Conservation (phyloP, 2,797 vertebrate species). For the Aeoliscus strigatus region DNA sequence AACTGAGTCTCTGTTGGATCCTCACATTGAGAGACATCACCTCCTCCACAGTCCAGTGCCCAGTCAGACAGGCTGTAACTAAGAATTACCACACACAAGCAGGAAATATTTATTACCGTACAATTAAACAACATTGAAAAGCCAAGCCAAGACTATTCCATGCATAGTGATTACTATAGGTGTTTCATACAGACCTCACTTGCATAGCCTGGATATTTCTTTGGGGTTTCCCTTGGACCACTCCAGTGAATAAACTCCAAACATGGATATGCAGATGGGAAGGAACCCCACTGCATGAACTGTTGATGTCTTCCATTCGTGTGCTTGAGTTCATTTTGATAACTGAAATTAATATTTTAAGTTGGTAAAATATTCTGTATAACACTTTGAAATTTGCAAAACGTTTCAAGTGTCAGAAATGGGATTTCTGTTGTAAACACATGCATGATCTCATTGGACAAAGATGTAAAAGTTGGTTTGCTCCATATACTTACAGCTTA, state of each 20-base stretch:
- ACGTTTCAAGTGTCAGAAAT: too few relatives aligned
- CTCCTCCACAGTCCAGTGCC: constrained; percentile 79
- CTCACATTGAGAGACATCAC: constrained; percentile 56
- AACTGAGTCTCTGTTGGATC: constrained; percentile 57
- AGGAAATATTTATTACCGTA: not conserved
- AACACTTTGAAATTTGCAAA: not conserved
- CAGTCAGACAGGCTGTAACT: constrained; percentile 79
- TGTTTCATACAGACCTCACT: constrained; percentile 73
- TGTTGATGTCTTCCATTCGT: constrained; percentile 21
- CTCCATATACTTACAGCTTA: constrained; percentile 80
- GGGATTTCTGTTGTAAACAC: not conserved
- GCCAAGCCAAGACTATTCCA: too few relatives aligned
- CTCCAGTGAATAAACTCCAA: constrained; percentile 66
- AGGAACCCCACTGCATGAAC: constrained; percentile 79
- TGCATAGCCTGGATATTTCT: constrained; percentile 77
- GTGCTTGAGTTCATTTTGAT: constrained; percentile 53
- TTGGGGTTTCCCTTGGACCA: constrained; percentile 73
- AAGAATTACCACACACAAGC: constrained; percentile 25
- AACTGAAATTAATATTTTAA: constrained; percentile 45
- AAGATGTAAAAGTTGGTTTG: not conserved
- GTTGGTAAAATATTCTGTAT: not conserved
- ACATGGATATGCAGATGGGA: constrained; percentile 78
- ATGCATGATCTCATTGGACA: not conserved
- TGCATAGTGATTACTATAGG: not conserved
- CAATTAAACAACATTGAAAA: not conserved